A percentile compares a stretch with the other conserved stretches of the same genome.
phyloP scores from a whole-genome alignment of 2,888 invertebrate genomes.

The Latheticus oryzae region DNA sequence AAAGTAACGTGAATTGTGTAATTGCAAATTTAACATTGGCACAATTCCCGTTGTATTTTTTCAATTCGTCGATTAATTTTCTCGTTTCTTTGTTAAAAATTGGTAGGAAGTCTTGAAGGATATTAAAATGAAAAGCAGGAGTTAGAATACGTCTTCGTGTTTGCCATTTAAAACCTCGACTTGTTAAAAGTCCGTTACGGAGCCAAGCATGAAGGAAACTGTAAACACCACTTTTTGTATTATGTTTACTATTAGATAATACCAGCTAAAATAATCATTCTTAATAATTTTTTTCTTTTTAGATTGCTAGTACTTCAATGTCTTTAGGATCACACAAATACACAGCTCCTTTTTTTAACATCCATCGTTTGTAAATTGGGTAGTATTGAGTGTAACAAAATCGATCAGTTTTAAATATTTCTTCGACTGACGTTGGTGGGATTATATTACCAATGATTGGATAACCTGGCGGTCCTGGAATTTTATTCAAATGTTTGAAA shows the following conservation, averaged over 20 bases:
- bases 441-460: slow-evolving; percentile 21
- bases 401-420: slow-evolving; percentile 23
- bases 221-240: slow-evolving; percentile 40
- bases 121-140: slow-evolving; percentile 49
- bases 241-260: slow-evolving; percentile 43
- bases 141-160: slow-evolving; percentile 47
- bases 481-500: slow-evolving; percentile 3
- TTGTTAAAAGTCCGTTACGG: slow-evolving; percentile 47
- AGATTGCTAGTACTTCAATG: slow-evolving; percentile 44
- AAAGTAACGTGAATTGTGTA: slow-evolving; percentile 45
- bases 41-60: slow-evolving; percentile 31
- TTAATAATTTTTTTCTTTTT: slow-evolving; percentile 2
- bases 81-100: slow-evolving; percentile 48
- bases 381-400: slow-evolving; percentile 27
- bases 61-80: slow-evolving; percentile 39
- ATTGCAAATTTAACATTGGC: slow-evolving; percentile 44
- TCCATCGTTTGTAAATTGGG: slow-evolving; percentile 43
- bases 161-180: slow-evolving; percentile 48
- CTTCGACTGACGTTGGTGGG: slow-evolving; percentile 3
- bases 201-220: slow-evolving; percentile 45
- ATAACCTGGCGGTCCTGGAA: slow-evolving; percentile 24
- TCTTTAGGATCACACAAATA: slow-evolving; percentile 41
- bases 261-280: slow-evolving; percentile 29
- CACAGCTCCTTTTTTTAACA: slow-evolving; percentile 24
- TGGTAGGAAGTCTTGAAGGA: slow-evolving; percentile 45